phyloP scores from a whole-genome alignment of 2,113 vertebrate genomes.

The Ptychochromis oligacanthus region DNA sequence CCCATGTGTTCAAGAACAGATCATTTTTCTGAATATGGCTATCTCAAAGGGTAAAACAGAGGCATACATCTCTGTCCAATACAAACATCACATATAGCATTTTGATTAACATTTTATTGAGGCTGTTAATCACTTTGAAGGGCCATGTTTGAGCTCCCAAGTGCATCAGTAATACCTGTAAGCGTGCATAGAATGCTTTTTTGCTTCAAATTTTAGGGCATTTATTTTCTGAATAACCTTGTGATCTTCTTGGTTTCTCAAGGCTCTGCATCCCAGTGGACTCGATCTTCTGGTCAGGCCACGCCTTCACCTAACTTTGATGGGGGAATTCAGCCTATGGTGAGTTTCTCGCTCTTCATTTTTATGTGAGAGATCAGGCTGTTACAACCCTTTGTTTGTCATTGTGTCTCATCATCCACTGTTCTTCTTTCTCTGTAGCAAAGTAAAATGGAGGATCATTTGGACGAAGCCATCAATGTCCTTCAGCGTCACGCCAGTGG shows the following conservation, averaged over 20 bases:
- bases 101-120: neutral
- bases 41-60: neutral
- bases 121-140: neutral
- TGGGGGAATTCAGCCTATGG: conserved; percentile 87
- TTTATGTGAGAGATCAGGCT: neutral
- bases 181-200: neutral
- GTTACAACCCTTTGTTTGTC: neutral
- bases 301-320: conserved; percentile 93
- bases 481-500: conserved; percentile 91
- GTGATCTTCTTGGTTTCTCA: conserved; percentile 8
- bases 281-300: conserved; percentile 86
- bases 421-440: conserved; percentile 63
- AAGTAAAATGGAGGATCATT: conserved; percentile 94
- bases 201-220: neutral
- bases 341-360: conserved; percentile 57
- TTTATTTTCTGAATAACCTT: neutral
- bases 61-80: neutral
- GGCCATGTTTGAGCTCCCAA: neutral
- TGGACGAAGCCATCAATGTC: conserved; percentile 96
- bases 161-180: neutral
- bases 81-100: neutral
- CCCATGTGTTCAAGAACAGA: too few relatives aligned
- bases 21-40: neutral
- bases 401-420: neutral
- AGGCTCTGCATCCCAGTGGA: conserved; percentile 92